Evolutionary conservation across 2,888 invertebrate genomes (phyloP).

Genomic region (Dromius quadrimaculatus): DNA sequence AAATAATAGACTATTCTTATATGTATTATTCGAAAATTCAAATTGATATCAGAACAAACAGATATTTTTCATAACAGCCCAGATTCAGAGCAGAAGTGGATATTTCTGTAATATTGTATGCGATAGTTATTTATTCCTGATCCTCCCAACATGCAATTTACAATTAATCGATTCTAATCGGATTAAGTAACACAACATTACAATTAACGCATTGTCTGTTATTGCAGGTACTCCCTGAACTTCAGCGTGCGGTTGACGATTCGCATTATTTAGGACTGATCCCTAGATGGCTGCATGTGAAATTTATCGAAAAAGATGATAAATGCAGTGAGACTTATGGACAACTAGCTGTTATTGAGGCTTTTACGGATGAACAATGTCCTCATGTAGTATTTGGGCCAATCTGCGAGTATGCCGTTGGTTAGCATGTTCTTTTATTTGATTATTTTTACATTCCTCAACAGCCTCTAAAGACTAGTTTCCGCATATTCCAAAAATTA

Average conservation of each 20-base stretch:
- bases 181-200: constrained; percentile 5
- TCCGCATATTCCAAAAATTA: too few species aligned
- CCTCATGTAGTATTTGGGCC: constrained; percentile 46
- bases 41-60: too few species aligned
- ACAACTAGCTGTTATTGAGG: constrained; percentile 15
- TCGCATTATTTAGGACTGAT: background rate
- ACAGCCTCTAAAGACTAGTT: too few species aligned
- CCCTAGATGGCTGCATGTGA: constrained; percentile 29
- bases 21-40: too few species aligned
- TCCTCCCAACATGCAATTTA: too few species aligned
- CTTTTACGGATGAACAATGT: constrained; percentile 9
- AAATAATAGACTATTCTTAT: too few species aligned
- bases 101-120: too few species aligned
- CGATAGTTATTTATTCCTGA: too few species aligned
- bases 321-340: constrained; percentile 33
- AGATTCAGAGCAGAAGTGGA: too few species aligned
- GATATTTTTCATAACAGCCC: too few species aligned
- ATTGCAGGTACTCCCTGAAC: constrained; percentile 34
- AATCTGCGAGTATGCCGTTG: constrained; percentile 42
- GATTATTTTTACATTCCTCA: too few species aligned
- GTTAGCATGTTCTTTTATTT: too few species aligned
- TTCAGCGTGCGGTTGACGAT: constrained; percentile 14
- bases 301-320: constrained; percentile 14
- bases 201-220: constrained; percentile 20
- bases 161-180: background rate